Evolutionary conservation across 2,113 vertebrate species (phyloP), one percentile per base, ranked within the genome.

Genomic region (Lasiurus borealis): DNA sequence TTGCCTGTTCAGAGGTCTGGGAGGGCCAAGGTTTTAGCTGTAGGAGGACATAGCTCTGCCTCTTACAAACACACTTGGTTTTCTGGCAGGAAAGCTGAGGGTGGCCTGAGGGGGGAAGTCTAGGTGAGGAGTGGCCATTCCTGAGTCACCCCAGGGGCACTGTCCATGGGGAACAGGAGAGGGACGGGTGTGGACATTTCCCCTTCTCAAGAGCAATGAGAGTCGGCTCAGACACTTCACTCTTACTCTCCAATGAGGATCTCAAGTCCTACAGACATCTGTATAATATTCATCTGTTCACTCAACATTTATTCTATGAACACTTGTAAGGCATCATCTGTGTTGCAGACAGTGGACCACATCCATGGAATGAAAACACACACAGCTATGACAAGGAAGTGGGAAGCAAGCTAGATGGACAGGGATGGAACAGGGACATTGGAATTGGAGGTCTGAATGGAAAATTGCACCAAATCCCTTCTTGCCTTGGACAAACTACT

Each of bases 111-210:
- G 27, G n/a, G n/a, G 36, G 31, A 25, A 36, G 5, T 29, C 8
- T 5, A 62, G 25, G 19, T 25, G 15, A 80, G 23, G 48, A 64
- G n/a, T 48, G 3, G 3, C 15, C 19, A 10, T 34, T 31, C 18
- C 11, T 2, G 27, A 36, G n/a, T 64, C 29, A n/a, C 36, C 46
- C 8, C 34, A 82, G 5, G 29, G 34, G 31, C 29, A n/a, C 40
- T 25, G 5, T 34, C n/a, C 36, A 5, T 1, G 62, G 23, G 68
- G 29, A 13, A 59, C 59, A 8, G 8, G 40, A 71, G 25, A 19
- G 1, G 23, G 4, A 18, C 18, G 18, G 0, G 19, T 1, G 12
- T 54, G 2, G 13, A 36, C 46, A 19, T 16, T 29, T 2, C 2
- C 36, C 12, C 25, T 34, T 54, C 34, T 13, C 18, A 62, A 34